These are phyloP conservation scores for Papilio aristodemus DNA, from an alignment of 1,140 invertebrate genomes.

Conservation along the genomic window DNA sequence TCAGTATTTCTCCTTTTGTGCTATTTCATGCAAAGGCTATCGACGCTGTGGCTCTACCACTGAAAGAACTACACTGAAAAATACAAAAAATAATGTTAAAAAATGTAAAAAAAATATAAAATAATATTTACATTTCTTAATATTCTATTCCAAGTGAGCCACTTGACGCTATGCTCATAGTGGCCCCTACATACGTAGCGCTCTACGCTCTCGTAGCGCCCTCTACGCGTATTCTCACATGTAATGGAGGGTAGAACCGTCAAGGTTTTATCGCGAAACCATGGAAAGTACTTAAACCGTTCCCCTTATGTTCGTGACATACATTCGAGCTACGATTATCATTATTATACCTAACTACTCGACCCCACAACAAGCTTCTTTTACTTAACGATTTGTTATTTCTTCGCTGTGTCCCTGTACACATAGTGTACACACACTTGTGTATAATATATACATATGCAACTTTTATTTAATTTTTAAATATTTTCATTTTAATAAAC, in stretches of 20 bases:
- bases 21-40: no score
- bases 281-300: constrained; percentile 28
- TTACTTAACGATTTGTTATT: constrained; percentile 8
- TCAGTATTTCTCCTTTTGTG: no score
- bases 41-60: no score
- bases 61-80: no score
- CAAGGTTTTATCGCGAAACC: constrained; percentile 27
- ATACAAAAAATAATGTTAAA: no score
- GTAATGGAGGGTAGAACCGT: constrained; percentile 14
- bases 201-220: constrained; percentile 24
- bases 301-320: constrained; percentile 29
- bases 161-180: background rate
- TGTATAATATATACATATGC: background rate
- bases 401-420: no score
- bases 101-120: background rate
- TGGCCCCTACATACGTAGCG: constrained; percentile 5
- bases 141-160: constrained; percentile 22
- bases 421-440: background rate
- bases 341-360: constrained; percentile 15
- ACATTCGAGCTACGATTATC: constrained; percentile 24
- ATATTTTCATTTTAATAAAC: no score
- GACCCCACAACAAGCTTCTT: background rate
- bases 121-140: constrained; percentile 6
- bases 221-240: constrained; percentile 25
- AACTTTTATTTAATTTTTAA: background rate